Evolutionary conservation across 2,888 invertebrate genomes (phyloP).

Genomic region (Microdon myrmicae): DNA sequence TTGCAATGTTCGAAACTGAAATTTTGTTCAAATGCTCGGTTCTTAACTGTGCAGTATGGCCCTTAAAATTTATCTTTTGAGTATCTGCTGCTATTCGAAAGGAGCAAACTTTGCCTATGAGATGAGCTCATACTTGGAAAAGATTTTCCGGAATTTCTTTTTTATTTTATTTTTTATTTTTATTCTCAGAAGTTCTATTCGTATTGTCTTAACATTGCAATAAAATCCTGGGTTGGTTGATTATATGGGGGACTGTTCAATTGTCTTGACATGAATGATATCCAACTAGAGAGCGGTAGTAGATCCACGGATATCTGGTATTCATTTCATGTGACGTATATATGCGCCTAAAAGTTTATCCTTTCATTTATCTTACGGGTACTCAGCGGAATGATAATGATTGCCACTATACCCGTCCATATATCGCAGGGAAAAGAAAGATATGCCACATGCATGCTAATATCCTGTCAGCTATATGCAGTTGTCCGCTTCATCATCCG

Average conservation of each 20-base stretch:
- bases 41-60: conserved; percentile 20
- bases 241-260: no score
- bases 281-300: conserved; percentile 4
- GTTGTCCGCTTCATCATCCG: conserved; percentile 11
- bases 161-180: background rate
- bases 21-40: conserved; percentile 21
- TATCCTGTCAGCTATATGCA: conserved; percentile 32
- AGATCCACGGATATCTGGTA: conserved; percentile 21
- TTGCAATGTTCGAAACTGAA: conserved; percentile 38
- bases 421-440: conserved; percentile 20
- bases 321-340: conserved; percentile 29
- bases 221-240: conserved; percentile 16
- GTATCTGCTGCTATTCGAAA: conserved; percentile 17
- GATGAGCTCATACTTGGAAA: no score
- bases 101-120: background rate
- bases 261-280: no score
- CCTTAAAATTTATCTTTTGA: conserved; percentile 31
- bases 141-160: conserved; percentile 1
- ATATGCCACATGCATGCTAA: conserved; percentile 44
- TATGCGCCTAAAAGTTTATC: conserved; percentile 29
- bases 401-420: conserved; percentile 18
- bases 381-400: conserved; percentile 36
- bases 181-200: no score
- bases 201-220: conserved; percentile 3
- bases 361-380: conserved; percentile 42